A percentile compares a stretch with the other conserved stretches of the same genome.
These are phyloP conservation scores for Manis javanica DNA, from an alignment of 2,797 vertebrate genomes.

Conservation along the genomic window DNA sequence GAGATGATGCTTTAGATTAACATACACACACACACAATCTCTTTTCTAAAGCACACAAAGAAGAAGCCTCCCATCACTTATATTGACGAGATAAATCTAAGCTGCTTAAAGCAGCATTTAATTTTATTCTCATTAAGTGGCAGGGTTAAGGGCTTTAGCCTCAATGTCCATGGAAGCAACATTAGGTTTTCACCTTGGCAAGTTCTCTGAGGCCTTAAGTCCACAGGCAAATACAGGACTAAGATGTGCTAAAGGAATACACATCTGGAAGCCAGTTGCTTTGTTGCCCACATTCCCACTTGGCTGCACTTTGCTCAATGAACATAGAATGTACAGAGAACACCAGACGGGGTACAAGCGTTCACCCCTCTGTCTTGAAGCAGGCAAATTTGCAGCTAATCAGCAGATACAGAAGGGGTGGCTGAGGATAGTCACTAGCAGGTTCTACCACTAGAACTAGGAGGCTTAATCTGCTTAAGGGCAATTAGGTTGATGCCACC, in stretches of 20 bases:
- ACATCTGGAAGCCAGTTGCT: slow-evolving; percentile 39
- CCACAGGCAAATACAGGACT: slow-evolving; percentile 55
- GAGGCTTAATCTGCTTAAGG: slow-evolving; percentile 65
- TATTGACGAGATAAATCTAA: slow-evolving; percentile 79
- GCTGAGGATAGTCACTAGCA: slow-evolving; percentile 21
- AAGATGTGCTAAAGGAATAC: neutral
- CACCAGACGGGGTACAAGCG: neutral
- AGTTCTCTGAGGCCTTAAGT: slow-evolving; percentile 65
- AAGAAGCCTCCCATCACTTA: slow-evolving; percentile 72
- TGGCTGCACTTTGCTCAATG: neutral
- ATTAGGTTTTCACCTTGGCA: slow-evolving; percentile 79
- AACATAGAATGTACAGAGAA: neutral
- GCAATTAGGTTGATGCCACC: slow-evolving; percentile 49
- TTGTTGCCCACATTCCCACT: slow-evolving; percentile 19
- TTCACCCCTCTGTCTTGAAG: neutral
- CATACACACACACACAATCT: slow-evolving; percentile 34
- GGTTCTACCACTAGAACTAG: slow-evolving; percentile 40
- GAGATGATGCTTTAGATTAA: slow-evolving; percentile 68
- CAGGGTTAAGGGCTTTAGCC: slow-evolving; percentile 74
- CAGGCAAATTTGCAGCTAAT: neutral
- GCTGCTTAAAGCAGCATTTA: slow-evolving; percentile 81
- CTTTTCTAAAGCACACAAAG: slow-evolving; percentile 68
- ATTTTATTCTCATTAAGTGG: slow-evolving; percentile 75
- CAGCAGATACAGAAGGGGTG: neutral
- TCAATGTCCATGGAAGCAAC: slow-evolving; percentile 48